Base-by-base conservation (phyloP, 2,113 vertebrate species). In the Phodopus roborovskii region DNA sequence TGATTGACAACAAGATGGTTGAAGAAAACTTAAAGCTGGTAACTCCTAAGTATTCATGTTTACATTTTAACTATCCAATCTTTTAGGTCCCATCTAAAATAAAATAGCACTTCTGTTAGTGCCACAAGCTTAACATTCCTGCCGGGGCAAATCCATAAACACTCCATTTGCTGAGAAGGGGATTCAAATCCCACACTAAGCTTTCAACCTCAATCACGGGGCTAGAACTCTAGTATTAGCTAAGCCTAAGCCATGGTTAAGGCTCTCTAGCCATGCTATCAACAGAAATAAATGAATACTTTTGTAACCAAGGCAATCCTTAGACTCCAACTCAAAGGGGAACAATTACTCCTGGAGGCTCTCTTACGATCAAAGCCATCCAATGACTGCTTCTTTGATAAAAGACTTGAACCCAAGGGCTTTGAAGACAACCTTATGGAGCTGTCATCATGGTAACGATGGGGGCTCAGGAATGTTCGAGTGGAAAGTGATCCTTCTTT, bases 231-330 rank as follows among this genome's bases (percentile, higher is more conserved):
- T 93, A 94, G 74, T 92, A 96, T 94, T 90, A 96, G 71, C 79
- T 88, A 95, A 91, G 30, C 50, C 62, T 74, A 96, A 89, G 39
- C 86, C 79, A 93, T 93, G 79, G 96, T 96, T 96, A 95, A 81
- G 50, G 58, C 62, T 88, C 50, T 71, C 79, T 17, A 94, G 95
- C 81, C 50, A 75, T 87, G 58, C 75, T 94, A 93, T 92, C 95
- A 88, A 77, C 70, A 81, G 79, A 77, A 97, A 97, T 64, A 96
- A 96, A 96, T 39, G 64, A 90, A 60, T 79, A 88, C 84, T 82
- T 73, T 24, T 56, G 42, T 88, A 93, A 97, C 90, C 33, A 88
- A 90, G 79, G 77, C 60, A 81, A 89, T 50, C 16, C 39, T 92
- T 36, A 87, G 68, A 96, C 42, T 89, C n/a, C 53, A 68, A 8